phyloP scores from a whole-genome alignment of 2,113 vertebrate genomes.

The Probosciger aterrimus region DNA sequence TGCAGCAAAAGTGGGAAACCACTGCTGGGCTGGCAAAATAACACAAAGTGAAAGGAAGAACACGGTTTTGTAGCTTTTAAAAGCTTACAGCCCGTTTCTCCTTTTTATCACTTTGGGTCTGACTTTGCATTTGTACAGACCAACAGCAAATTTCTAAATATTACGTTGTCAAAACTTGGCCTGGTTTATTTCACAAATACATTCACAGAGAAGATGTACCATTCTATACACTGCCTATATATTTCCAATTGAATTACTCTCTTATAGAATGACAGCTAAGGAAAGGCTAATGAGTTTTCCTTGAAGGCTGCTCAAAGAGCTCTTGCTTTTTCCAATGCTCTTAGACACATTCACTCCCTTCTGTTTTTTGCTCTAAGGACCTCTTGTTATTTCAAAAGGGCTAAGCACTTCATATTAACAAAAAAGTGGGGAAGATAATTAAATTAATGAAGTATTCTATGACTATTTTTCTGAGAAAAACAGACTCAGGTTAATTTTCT shows the following conservation, averaged over 20 bases:
- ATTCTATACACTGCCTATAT: neutral
- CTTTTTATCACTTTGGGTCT: neutral
- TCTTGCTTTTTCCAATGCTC: neutral
- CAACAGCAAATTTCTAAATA: neutral
- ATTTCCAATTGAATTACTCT: neutral
- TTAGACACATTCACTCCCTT: neutral
- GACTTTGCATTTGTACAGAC: neutral
- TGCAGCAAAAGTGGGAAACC: neutral
- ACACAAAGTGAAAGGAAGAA: neutral
- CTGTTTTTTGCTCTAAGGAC: neutral
- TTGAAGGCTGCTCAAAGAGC: neutral
- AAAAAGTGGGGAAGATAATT: neutral
- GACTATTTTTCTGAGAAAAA: neutral
- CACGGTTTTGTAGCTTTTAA: neutral
- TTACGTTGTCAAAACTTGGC: neutral
- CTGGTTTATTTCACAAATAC: neutral
- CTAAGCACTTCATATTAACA: neutral
- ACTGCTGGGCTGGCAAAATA: accelerated
- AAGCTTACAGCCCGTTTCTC: neutral
- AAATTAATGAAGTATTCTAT: neutral
- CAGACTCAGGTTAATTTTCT: neutral
- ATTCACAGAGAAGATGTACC: neutral
- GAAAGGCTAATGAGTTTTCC: neutral
- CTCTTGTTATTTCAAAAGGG: neutral
- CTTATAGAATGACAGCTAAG: neutral